Conservation (phyloP, 2,797 vertebrate genomes). For the Acanthopagrus latus region DNA sequence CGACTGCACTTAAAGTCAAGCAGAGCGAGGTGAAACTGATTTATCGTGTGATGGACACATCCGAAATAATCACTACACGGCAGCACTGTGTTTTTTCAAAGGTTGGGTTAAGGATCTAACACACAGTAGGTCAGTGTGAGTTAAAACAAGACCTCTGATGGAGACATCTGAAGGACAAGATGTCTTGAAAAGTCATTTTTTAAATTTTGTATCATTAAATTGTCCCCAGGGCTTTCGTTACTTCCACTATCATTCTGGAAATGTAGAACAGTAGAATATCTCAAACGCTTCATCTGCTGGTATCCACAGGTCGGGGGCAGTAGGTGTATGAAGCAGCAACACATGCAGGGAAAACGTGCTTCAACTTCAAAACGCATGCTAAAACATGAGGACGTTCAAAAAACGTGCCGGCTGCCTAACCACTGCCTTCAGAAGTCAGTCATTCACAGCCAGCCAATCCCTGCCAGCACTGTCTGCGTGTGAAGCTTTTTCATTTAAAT, state of each 20-base stretch:
- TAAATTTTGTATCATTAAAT: not conserved
- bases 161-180: not conserved
- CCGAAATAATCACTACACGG: not conserved
- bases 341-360: conserved; percentile 14
- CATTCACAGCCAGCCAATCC: conserved; percentile 26
- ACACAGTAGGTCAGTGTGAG: not conserved
- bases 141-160: not conserved
- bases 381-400: conserved; percentile 10
- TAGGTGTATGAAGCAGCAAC: conserved; percentile 1
- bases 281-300: not conserved
- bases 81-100: not conserved
- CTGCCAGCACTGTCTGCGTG: conserved; percentile 37
- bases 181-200: not conserved
- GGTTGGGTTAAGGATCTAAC: not conserved
- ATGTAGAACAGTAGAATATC: not conserved
- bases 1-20: conserved; percentile 14
- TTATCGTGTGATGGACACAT: not conserved
- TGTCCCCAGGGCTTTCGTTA: not conserved
- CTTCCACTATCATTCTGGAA: not conserved
- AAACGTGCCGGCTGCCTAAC: conserved; percentile 21
- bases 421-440: conserved; percentile 30
- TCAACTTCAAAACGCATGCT: conserved; percentile 24
- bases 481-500: conserved; percentile 51
- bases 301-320: not conserved
- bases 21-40: conserved; percentile 20